Evolutionary conservation across 2,888 invertebrate species (phyloP).

Genomic region (Ctenicera cuprea): DNA sequence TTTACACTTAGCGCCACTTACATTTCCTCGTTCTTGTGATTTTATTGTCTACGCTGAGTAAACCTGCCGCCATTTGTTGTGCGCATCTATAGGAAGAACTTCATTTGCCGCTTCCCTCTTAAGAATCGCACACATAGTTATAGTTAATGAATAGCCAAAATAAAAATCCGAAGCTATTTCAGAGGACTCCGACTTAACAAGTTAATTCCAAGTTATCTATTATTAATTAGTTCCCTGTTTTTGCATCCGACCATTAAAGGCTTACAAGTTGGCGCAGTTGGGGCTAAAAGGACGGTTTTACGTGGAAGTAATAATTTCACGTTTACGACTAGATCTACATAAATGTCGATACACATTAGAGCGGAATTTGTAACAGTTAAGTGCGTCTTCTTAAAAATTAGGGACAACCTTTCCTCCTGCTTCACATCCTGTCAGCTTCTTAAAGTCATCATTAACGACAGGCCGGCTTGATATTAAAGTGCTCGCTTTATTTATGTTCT

Average conservation of each 20-base stretch:
- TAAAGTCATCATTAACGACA: slow-evolving; percentile 50
- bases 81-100: too few relatives aligned
- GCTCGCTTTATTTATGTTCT: slow-evolving; percentile 54
- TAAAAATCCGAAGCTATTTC: too few relatives aligned
- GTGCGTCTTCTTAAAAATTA: slow-evolving; percentile 33
- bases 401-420: slow-evolving; percentile 37
- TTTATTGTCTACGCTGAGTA: too few relatives aligned
- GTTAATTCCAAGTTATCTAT: slow-evolving; percentile 47
- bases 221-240: slow-evolving; percentile 44
- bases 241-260: not conserved
- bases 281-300: slow-evolving; percentile 29
- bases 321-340: slow-evolving; percentile 29
- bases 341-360: slow-evolving; percentile 44
- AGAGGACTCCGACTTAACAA: slow-evolving; percentile 1
- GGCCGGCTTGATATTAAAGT: slow-evolving; percentile 47
- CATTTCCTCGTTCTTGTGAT: too few relatives aligned
- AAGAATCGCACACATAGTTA: too few relatives aligned
- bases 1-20: too few relatives aligned
- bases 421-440: slow-evolving; percentile 49
- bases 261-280: not conserved
- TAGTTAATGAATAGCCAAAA: too few relatives aligned
- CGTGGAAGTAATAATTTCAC: slow-evolving; percentile 33
- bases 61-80: too few relatives aligned
- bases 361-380: slow-evolving; percentile 48
- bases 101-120: too few relatives aligned